Base-by-base conservation (phyloP, 2,888 invertebrate genomes). In the Tanytarsus gracilentus region DNA sequence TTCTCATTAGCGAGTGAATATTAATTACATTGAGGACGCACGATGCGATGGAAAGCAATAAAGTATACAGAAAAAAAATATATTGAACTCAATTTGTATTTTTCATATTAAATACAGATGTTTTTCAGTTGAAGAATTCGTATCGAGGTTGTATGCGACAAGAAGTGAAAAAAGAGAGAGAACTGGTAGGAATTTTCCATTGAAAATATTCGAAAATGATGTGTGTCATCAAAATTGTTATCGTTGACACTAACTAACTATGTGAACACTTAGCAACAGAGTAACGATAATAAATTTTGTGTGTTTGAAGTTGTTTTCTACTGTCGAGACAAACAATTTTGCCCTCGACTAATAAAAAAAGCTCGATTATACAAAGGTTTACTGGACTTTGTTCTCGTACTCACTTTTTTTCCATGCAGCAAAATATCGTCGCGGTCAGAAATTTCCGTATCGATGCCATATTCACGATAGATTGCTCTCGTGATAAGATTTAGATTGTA, bases 401-500 rank as follows among this genome's bases (percentile, higher is more conserved):
- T 65, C 63, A 73, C 74, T 70, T 74, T 74, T 64, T 83, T 81
- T 61, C 85, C 83, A 71, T 86, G 79, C 62, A 95, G 77, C 62
- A 90, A 76, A 66, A 98, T 84, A 74, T 97, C 96, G 70, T 96
- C 89, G 63, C 94, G 81, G 62, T 83, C 77, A 66, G 90, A 88
- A 64, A 95, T 82, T 55, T 78, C 75, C 3, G 89, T 77, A 67
- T 86, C 81, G 51, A 95, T 74, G 18, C 85, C 84, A 82, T 89
- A 97, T 69, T 86, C 84, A 62, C 86, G 80, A 68, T 83, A 86
- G 61, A 99, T 74, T 8, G 91, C 88, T 65, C 87, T 79, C 55
- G 87, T 85, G 61, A 99, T 84, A 55, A 96, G 79, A 67, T 89
- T 84, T 69, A 99, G 77, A 76, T 99, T 99, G 67, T 85, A 84